phyloP scores from a whole-genome alignment of 2,888 invertebrate species.

The Melinopterus prodromus region DNA sequence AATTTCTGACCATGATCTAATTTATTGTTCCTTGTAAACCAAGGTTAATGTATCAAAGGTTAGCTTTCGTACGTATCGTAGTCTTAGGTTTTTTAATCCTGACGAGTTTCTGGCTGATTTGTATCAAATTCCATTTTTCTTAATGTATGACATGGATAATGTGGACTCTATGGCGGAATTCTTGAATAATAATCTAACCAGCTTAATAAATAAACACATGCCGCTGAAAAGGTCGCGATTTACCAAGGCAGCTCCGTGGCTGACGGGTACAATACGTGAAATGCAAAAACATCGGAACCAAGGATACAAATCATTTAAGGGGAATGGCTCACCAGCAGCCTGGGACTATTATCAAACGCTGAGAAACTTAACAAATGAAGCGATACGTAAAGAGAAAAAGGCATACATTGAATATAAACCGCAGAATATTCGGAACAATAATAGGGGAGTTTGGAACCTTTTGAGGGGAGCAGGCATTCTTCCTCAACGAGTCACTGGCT shows the following conservation, averaged over 20 bases:
- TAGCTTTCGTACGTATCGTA: neutral
- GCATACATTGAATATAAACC: neutral
- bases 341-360: neutral
- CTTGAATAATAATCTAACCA: neutral
- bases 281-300: neutral
- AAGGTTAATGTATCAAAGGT: neutral
- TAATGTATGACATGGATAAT: neutral
- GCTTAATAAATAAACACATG: slow-evolving; percentile 4
- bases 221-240: neutral
- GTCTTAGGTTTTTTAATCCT: neutral
- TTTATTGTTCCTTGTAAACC: neutral
- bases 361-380: neutral
- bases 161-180: neutral
- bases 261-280: neutral
- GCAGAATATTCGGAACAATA: neutral
- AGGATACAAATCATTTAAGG: neutral
- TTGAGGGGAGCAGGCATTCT: neutral
- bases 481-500: neutral
- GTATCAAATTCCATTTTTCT: neutral
- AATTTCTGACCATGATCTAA: neutral
- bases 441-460: neutral
- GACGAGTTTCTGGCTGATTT: neutral
- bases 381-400: neutral
- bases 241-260: too few species aligned
- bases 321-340: neutral